Evolutionary conservation across 2,797 vertebrate genomes (phyloP).

Genomic region (Cottoperca gobio): DNA sequence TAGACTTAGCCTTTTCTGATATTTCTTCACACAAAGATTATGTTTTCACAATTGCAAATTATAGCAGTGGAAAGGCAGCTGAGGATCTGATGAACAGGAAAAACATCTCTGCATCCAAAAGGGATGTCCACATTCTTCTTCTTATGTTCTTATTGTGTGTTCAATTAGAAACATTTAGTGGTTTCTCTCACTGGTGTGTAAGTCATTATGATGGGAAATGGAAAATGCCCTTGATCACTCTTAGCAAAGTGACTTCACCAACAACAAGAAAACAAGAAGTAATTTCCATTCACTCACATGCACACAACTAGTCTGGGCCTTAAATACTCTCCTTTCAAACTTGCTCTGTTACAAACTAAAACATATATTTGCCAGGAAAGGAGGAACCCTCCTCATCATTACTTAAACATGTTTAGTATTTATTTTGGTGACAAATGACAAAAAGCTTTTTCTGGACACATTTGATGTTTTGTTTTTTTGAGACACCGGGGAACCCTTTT

Average conservation of each 20-base stretch:
- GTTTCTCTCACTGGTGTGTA: constrained; percentile 30
- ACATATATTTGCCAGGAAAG: constrained; percentile 2
- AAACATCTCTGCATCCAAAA: constrained; percentile 25
- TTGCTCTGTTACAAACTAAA: constrained; percentile 2
- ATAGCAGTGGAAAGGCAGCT: neutral
- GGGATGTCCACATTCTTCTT: too few relatives aligned
- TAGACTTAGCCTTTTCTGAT: neutral
- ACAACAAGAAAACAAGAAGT: constrained; percentile 34
- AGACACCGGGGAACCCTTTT: too few relatives aligned
- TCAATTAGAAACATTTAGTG: constrained; percentile 52
- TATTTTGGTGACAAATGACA: neutral
- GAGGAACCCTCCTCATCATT: neutral
- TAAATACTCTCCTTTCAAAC: constrained; percentile 3
- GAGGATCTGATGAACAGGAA: constrained; percentile 29
- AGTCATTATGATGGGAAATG: constrained; percentile 39
- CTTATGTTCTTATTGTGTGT: too few relatives aligned
- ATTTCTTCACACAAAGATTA: neutral
- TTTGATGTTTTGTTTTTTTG: too few relatives aligned
- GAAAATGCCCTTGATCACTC: constrained; percentile 45
- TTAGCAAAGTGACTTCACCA: constrained; percentile 35
- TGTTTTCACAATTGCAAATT: neutral
- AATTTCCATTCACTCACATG: constrained; percentile 23
- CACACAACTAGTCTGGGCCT: neutral
- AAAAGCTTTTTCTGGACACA: neutral
- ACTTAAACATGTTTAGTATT: neutral